A percentile compares a stretch with the other conserved stretches of the same genome.
Conservation (phyloP, 2,888 invertebrate species). For the Polietes domitor region DNA sequence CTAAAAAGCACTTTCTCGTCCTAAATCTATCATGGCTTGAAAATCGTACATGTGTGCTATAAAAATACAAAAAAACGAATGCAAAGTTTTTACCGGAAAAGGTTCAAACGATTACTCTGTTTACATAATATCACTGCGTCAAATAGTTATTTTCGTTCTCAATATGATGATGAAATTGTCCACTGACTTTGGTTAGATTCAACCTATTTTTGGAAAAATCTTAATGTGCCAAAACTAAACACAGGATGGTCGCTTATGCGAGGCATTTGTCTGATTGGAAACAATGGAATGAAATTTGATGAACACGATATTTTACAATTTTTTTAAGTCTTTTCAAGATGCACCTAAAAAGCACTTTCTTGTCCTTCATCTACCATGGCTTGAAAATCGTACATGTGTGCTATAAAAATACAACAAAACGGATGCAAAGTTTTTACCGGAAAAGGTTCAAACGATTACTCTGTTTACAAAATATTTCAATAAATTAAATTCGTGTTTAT, state of each 20-base stretch:
- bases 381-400: constrained; percentile 71
- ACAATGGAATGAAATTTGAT: too few relatives aligned
- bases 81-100: constrained; percentile 30
- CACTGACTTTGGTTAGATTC: constrained; percentile 75
- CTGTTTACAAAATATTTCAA: constrained; percentile 30
- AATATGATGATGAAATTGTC: constrained; percentile 74
- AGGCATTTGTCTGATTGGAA: constrained; percentile 79
- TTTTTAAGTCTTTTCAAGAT: background rate
- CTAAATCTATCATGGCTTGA: constrained; percentile 44
- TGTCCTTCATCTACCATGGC: constrained; percentile 50
- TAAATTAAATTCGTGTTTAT: background rate
- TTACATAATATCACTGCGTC: constrained; percentile 57
- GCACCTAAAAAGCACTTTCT: constrained; percentile 65
- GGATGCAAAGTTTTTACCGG: constrained; percentile 40
- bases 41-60: constrained; percentile 59
- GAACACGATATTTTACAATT: too few relatives aligned
- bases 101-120: constrained; percentile 59
- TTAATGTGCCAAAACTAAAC: constrained; percentile 53
- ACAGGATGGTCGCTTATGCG: constrained; percentile 78
- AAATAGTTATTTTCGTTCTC: constrained; percentile 1
- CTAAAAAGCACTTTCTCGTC: constrained; percentile 66
- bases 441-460: constrained; percentile 17
- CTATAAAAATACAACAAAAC: constrained; percentile 50
- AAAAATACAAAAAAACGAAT: constrained; percentile 38
- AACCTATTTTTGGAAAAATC: constrained; percentile 76